Percentiles rank a stretch among this genome's conserved stretches.
Conservation (phyloP, 2,888 invertebrate species). For the Malthinus flaveolus region DNA sequence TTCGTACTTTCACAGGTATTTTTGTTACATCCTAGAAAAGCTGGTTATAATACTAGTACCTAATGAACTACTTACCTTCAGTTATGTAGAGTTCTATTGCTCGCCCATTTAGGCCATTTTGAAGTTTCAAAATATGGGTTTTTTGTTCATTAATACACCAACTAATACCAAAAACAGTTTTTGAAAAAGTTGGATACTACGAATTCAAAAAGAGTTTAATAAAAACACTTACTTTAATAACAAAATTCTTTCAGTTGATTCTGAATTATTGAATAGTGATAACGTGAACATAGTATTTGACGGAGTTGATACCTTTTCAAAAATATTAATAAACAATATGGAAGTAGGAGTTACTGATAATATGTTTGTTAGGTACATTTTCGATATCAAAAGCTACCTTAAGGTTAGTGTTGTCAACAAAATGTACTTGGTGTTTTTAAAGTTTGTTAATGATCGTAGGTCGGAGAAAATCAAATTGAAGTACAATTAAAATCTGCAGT, state of each 20-base stretch:
- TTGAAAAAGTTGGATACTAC: too few relatives aligned
- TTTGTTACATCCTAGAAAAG: neutral
- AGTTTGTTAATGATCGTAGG: conserved; percentile 35
- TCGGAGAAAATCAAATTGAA: conserved; percentile 47
- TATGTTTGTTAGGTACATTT: conserved; percentile 83
- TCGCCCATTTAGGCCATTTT: too few relatives aligned
- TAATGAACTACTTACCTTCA: too few relatives aligned
- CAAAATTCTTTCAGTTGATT: conserved; percentile 46
- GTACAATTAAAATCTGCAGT: conserved; percentile 52
- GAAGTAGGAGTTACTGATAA: conserved; percentile 71
- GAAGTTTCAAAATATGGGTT: too few relatives aligned
- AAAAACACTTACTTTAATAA: conserved; percentile 53
- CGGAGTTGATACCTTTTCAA: conserved; percentile 84
- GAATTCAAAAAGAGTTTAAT: conserved; percentile 45
- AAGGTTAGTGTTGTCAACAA: conserved; percentile 53
- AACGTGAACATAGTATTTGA: conserved; percentile 69
- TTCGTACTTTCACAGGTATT: conserved; percentile 67
- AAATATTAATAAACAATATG: conserved; percentile 71
- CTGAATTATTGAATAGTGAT: conserved; percentile 44
- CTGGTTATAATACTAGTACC: too few relatives aligned
- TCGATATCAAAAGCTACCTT: conserved; percentile 65
- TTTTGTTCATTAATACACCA: too few relatives aligned
- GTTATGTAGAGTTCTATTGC: too few relatives aligned
- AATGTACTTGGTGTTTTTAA: neutral
- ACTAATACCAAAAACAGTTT: too few relatives aligned